Base-by-base conservation (phyloP, 2,797 vertebrate genomes). In the Malurus splendens region DNA sequence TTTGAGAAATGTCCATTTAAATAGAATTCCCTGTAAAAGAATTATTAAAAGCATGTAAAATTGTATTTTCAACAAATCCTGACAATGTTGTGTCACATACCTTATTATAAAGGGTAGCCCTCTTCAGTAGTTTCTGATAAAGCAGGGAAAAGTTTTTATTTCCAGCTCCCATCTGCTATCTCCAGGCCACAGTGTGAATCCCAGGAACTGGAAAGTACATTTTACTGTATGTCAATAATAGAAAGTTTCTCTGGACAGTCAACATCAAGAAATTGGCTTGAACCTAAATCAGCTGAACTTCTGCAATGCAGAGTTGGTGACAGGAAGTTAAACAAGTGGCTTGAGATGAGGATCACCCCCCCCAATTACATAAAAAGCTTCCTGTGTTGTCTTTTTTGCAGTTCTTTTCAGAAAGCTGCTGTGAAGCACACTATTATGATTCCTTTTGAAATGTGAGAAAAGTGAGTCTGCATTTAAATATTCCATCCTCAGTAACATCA, bases 361-460 rank as follows among this genome's bases (percentile, higher is more conserved):
- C 12, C 4, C 15, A 54, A 73, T 79, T 51, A 30, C 25, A 55
- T 12, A 51, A 18, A 20, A 44, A 6, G 15, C 55, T 87, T 79
- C 71, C 64, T 67, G 30, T 39, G 56, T 62, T 70, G 45, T 61
- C 23, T 51, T 61, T 87, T 74, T 57, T 79, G 32, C 67, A 73
- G 45, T 51, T 89, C 76, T 86, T 77, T 81, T 85, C 80, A 50
- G 27, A 67, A 61, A 64, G 80, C 47, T 87, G 74, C 70, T 86
- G 77, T 89, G 87, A 64, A 76, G 76, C 71, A 62, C 66, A 54
- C 51, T 72, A 18, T 55, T 78, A 2, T 42, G 39, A 57, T 82
- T 84, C n/a, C 64, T 70, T 94, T 60, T 73, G 85, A 89, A 81
- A 92, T 25, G 54, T 64, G 87, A 82, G 80, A 32, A 17, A 36